These are phyloP conservation scores for Martes martes DNA, from an alignment of 2,113 vertebrate species.

Conservation along the genomic window DNA sequence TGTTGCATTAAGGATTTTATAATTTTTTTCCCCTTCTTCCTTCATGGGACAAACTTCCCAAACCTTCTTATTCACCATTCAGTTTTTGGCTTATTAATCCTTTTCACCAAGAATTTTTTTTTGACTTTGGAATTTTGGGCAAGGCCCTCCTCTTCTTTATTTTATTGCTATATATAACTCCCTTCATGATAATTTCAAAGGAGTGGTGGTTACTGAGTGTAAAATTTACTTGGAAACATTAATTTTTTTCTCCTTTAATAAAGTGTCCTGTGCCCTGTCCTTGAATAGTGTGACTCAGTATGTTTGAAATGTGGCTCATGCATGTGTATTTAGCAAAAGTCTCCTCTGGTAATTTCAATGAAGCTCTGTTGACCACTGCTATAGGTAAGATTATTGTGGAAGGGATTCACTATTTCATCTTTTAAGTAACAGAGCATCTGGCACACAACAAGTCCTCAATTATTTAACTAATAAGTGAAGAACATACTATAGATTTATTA, in stretches of 20 bases:
- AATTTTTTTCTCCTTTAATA: neutral
- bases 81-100: neutral
- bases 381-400: neutral
- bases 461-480: neutral
- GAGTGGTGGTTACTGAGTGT: neutral
- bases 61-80: neutral
- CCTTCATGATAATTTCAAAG: neutral
- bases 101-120: neutral
- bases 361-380: neutral
- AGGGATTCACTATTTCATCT: neutral
- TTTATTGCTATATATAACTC: neutral
- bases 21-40: neutral
- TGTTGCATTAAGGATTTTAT: neutral
- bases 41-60: neutral
- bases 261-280: neutral
- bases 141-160: neutral
- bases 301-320: neutral
- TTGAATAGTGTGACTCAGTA: neutral
- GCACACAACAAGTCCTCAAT: neutral
- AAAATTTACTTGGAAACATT: neutral
- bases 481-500: neutral
- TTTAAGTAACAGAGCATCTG: neutral
- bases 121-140: neutral
- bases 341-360: neutral
- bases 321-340: neutral